Conservation (phyloP, 2,888 invertebrate genomes). For the Craniophora ligustri region DNA sequence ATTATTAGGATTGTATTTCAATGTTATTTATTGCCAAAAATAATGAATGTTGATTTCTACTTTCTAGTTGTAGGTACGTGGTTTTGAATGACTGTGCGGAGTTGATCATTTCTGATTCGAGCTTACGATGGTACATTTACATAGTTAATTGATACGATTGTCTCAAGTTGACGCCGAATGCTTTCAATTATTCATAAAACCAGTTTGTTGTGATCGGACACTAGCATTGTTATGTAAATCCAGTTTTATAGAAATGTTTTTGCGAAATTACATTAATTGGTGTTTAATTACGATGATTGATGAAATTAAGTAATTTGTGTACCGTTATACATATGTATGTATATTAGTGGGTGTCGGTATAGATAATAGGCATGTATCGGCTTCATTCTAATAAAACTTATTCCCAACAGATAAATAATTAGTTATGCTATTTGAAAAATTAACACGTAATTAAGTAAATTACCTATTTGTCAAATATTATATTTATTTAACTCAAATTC, state of each 20-base stretch:
- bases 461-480: no score
- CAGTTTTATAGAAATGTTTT: constrained; percentile 28
- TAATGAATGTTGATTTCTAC: no score
- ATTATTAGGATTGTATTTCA: no score
- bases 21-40: no score
- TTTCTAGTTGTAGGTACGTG: no score
- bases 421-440: no score
- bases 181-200: constrained; percentile 36
- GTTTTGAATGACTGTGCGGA: no score
- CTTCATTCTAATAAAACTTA: no score
- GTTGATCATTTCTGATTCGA: neutral
- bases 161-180: constrained; percentile 37
- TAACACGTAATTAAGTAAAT: no score
- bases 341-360: neutral
- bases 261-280: constrained; percentile 24
- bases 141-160: constrained; percentile 51
- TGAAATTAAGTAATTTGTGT: constrained; percentile 21
- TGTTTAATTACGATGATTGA: constrained; percentile 20
- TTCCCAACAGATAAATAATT: no score
- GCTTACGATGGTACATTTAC: constrained; percentile 35
- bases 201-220: constrained; percentile 28
- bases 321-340: neutral
- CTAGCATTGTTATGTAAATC: constrained; percentile 34
- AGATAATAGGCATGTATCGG: no score
- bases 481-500: no score